Conservation (phyloP, 2,888 invertebrate species). For the Nemotelus pantherinus region DNA sequence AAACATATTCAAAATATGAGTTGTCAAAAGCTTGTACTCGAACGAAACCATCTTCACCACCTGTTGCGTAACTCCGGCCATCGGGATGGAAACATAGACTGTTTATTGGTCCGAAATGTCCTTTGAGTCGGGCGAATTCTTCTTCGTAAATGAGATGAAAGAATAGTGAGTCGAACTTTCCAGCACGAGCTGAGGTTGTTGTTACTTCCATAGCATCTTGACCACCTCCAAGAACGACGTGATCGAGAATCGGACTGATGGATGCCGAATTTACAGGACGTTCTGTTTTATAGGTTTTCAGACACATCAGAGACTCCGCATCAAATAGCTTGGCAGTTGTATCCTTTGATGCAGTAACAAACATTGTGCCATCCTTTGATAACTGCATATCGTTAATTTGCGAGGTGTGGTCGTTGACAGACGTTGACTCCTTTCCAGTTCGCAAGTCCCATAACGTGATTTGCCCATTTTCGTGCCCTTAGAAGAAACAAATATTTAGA, state of each 20-base stretch:
- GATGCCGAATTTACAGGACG: slow-evolving; percentile 98
- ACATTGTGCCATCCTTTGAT: slow-evolving; percentile 92
- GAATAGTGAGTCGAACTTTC: slow-evolving; percentile 96
- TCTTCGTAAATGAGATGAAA: slow-evolving; percentile 97
- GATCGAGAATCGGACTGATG: slow-evolving; percentile 93
- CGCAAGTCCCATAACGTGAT: slow-evolving; percentile 93
- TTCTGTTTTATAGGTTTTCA: slow-evolving; percentile 98
- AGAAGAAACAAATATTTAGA: background rate
- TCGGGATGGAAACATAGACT: slow-evolving; percentile 98
- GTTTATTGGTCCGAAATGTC: slow-evolving; percentile 99
- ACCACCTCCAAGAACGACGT: slow-evolving; percentile 97
- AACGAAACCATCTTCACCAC: slow-evolving; percentile 99
- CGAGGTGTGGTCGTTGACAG: slow-evolving; percentile 82
- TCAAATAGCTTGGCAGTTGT: slow-evolving; percentile 96
- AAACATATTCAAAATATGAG: slow-evolving; percentile 94
- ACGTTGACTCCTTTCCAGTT: slow-evolving; percentile 82
- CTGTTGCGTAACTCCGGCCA: slow-evolving; percentile 95
- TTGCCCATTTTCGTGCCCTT: slow-evolving; percentile 92
- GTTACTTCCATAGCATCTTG: slow-evolving; percentile 99
- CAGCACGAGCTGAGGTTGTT: slow-evolving; percentile 90
- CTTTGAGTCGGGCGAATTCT: slow-evolving; percentile 97
- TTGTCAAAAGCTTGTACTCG: slow-evolving; percentile 96
- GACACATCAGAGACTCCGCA: slow-evolving; percentile 81
- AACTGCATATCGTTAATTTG: slow-evolving; percentile 97
- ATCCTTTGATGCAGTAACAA: slow-evolving; percentile 97